Conservation (phyloP, 2,888 invertebrate genomes). For the Ophonus ardosiacus region DNA sequence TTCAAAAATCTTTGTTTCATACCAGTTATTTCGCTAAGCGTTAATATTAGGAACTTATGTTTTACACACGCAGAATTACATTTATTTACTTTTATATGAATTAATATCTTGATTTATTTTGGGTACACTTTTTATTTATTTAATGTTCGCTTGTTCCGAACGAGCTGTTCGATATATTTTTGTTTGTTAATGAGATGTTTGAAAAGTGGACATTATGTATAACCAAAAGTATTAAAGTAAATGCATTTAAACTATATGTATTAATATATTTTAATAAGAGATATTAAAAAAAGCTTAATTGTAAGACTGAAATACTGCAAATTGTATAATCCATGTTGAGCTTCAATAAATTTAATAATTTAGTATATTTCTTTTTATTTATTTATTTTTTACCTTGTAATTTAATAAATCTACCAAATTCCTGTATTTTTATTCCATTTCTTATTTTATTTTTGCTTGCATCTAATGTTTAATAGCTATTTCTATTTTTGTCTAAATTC, state of each 20-base stretch:
- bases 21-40: background rate
- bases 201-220: slow-evolving; percentile 4
- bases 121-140: background rate
- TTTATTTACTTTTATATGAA: background rate
- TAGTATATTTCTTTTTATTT: slow-evolving; percentile 1
- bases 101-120: background rate
- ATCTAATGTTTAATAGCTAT: too few relatives aligned
- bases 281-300: slow-evolving; percentile 50
- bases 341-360: slow-evolving; percentile 62
- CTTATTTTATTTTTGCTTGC: too few relatives aligned
- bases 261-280: slow-evolving; percentile 51
- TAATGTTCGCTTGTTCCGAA: background rate
- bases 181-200: background rate
- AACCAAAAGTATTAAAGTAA: slow-evolving; percentile 12
- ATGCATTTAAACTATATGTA: slow-evolving; percentile 58
- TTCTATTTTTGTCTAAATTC: too few relatives aligned
- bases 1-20: background rate
- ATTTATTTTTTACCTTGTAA: background rate
- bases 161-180: background rate
- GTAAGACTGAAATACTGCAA: slow-evolving; percentile 55
- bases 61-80: slow-evolving; percentile 3
- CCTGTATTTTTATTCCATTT: too few relatives aligned
- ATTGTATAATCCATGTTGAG: slow-evolving; percentile 55
- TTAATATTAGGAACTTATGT: slow-evolving; percentile 6
- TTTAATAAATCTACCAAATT: background rate